Base-by-base conservation (phyloP, 2,888 invertebrate genomes). In the Diarsia brunnea region DNA sequence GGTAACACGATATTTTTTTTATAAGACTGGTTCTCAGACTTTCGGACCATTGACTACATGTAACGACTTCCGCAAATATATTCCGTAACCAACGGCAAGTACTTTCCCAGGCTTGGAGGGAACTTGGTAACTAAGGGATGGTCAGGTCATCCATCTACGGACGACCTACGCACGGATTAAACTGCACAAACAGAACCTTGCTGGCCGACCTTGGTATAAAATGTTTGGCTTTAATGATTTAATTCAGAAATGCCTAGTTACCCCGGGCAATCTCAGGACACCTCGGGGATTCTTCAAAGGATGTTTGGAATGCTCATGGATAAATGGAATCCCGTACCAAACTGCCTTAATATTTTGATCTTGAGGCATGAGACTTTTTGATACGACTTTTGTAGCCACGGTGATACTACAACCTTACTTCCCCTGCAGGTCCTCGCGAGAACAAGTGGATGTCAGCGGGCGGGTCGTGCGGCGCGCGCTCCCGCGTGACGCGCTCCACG, bases 381-480 rank as follows among this genome's bases (percentile, higher is more conserved):
- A 31, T n/a, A n/a, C n/a, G n/a, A n/a, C n/a, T n/a, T 31, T 31
- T 31, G 31, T 31, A 31, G 4, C 31, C 31, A 38, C 38, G 8
- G 38, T 38, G 38, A 38, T 38, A 76, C 24, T 14, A 51, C 14
- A 11, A 0, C 7, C 0, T 10, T 2, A 10, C 10, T 0, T 1
- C 11, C 8, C 0, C n/a, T 12, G 0, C 89, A 95, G 96, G 96
- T 86, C 96, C 96, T 2, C 95, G 96, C 51, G 97, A 97, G 88
- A 96, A 96, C 92, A 96, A 96, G 51, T 96, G 95, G 95, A 95
- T 95, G 95, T 94, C 96, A 0, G 91, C 92, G 2, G 93, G 90
- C 2, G 94, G 92, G 49, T 92, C 93, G 76, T 95, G 95, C 91
- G 95, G 95, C 10, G 93, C 93, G 3, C 90, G 95, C 5, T 87